These are phyloP conservation scores for Sinocyclocheilus anshuiensis DNA, from an alignment of 2,113 vertebrate genomes.

Conservation along the genomic window DNA sequence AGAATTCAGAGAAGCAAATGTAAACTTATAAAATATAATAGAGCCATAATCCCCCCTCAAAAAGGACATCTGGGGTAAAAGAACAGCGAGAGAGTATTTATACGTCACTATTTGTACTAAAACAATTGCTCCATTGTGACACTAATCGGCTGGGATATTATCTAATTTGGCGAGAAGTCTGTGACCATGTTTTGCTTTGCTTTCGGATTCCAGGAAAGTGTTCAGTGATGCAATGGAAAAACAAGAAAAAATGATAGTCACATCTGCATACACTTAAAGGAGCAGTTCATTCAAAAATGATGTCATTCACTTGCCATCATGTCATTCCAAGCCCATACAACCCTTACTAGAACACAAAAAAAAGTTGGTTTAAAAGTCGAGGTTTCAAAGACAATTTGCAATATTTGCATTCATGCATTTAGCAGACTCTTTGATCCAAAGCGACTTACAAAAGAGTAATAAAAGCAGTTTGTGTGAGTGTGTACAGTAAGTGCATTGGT, in stretches of 20 bases:
- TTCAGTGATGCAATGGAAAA: constrained; percentile 33
- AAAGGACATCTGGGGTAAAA: constrained; percentile 17
- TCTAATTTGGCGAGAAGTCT: constrained; percentile 16
- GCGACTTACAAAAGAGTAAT: background rate
- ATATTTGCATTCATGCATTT: background rate
- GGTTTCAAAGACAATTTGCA: background rate
- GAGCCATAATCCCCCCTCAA: background rate
- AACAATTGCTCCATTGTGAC: constrained; percentile 31
- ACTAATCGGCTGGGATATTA: background rate
- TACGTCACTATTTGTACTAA: constrained; percentile 10
- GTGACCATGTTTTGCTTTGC: constrained; percentile 16
- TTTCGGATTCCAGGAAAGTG: constrained; percentile 41
- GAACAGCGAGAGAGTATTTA: background rate
- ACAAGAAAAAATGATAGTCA: background rate
- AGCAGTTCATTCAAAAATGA: background rate
- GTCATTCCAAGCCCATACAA: background rate
- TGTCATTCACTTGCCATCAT: constrained; percentile 1
- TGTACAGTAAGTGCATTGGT: too few species aligned
- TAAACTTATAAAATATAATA: constrained; percentile 5
- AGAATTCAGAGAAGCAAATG: constrained; percentile 1
- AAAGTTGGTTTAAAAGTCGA: background rate
- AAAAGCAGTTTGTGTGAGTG: too few species aligned
- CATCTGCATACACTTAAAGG: constrained; percentile 34
- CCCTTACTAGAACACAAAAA: background rate
- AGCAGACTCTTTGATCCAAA: background rate